These are phyloP conservation scores for Stictocephala bisonia DNA, from an alignment of 2,888 invertebrate species.

Conservation along the genomic window DNA sequence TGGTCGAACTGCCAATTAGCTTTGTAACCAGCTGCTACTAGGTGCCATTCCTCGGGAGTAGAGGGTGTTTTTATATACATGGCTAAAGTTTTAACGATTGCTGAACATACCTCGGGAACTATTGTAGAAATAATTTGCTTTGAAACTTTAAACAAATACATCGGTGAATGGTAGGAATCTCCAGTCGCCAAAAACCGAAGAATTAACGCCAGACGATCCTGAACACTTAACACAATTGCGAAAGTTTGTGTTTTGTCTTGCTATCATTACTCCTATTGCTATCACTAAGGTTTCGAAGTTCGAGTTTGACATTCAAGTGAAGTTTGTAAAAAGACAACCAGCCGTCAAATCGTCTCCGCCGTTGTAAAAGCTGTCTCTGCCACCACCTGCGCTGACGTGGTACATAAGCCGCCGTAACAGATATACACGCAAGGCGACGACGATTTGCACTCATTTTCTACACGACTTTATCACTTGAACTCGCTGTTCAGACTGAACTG, in stretches of 20 bases:
- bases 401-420: slow-evolving; percentile 1
- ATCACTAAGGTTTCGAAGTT: not conserved
- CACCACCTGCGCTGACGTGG: slow-evolving; percentile 19
- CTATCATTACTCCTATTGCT: not conserved
- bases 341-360: not conserved
- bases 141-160: slow-evolving; percentile 22
- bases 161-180: slow-evolving; percentile 11
- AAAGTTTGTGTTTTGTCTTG: slow-evolving; percentile 13
- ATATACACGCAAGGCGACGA: not conserved
- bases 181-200: slow-evolving; percentile 12
- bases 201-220: slow-evolving; percentile 6
- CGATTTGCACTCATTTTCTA: not conserved
- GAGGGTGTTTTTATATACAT: not conserved
- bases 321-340: not conserved
- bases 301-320: not conserved
- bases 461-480: not conserved
- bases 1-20: slow-evolving; percentile 16
- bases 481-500: too few relatives aligned
- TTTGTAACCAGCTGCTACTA: slow-evolving; percentile 10
- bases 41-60: slow-evolving; percentile 10
- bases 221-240: slow-evolving; percentile 12
- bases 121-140: slow-evolving; percentile 15
- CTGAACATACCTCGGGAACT: slow-evolving; percentile 18
- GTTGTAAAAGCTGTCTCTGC: slow-evolving; percentile 6
- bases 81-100: not conserved